Base-by-base conservation (phyloP, 1,140 invertebrate species). In the Drosophila pseudoobscura region DNA sequence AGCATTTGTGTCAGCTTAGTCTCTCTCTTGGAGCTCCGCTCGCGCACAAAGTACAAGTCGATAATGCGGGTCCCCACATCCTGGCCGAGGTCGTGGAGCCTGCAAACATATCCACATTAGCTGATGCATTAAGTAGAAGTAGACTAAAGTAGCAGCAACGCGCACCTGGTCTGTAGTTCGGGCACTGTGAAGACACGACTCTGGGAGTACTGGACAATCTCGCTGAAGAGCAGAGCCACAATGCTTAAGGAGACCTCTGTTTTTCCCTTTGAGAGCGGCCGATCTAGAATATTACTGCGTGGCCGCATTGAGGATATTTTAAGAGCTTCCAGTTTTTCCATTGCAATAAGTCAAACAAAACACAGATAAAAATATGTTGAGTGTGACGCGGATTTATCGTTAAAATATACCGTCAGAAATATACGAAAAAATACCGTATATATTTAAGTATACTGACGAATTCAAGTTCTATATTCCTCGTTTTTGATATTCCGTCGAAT, bases 201-300 rank as follows among this genome's bases (percentile, higher is more conserved):
- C 92, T 99, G 98, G 91, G 97, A 98, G 92, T 99, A 99, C 91
- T 99, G 98, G 5, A 99, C 98, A 57, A 99, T 95, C 94, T 99
- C 99, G 3, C 98, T 98, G 92, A 99, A 99, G 45, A 99, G 93
- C 50, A 99, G 92, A 1, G 98, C 98, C 93, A 97, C 99, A 78
- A 97, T 96, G 76, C 97, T 98, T 51, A 99, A 92, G 72, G 97
- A 96, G 72, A 98, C 96, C 93, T 98, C 98, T 6, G 95, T 95
- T 92, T 97, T 98, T 4, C 97, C 97, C 93, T 97, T 96, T 75
- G 97, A 98, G 1, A 99, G 92, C 1, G 97, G 96, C 90, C 97
- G 97, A 91, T 99, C 97, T 6, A 99, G 93, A 74, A 99, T 98
- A 78, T 96, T 97, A 1, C 95, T 94, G 77, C 96, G 95, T 39